Conservation (phyloP, 2,888 invertebrate species). For the Drosophila basisetae region DNA sequence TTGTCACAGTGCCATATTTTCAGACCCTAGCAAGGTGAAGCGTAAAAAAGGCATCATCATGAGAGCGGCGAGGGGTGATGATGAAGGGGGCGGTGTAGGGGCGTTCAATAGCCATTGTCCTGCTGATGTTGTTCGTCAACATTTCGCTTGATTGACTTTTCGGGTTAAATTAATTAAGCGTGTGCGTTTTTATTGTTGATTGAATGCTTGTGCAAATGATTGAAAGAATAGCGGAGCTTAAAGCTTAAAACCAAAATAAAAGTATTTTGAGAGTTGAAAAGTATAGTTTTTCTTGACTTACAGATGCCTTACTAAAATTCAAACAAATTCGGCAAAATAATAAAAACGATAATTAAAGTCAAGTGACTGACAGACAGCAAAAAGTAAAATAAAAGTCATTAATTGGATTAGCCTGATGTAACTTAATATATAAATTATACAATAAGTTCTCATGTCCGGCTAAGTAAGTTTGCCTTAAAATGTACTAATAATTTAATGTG, state of each 20-base stretch:
- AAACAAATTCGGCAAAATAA: neutral
- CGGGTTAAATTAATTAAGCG: conserved; percentile 80
- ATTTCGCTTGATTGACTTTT: conserved; percentile 75
- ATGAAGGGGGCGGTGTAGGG: neutral
- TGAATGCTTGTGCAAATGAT: conserved; percentile 53
- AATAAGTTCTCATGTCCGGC: too few relatives aligned
- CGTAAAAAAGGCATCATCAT: conserved; percentile 19
- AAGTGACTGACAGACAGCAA: neutral
- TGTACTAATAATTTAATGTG: conserved; percentile 74
- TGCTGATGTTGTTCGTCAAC: conserved; percentile 59
- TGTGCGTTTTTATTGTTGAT: conserved; percentile 75
- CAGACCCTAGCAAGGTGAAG: conserved; percentile 12
- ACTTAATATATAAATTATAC: neutral
- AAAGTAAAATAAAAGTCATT: neutral
- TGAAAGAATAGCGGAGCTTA: neutral
- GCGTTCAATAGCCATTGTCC: conserved; percentile 14
- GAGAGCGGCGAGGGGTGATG: neutral
- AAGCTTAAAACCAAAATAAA: neutral
- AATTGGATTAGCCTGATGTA: neutral
- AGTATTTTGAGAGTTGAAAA: neutral
- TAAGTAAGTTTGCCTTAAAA: conserved; percentile 60
- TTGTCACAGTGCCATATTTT: conserved; percentile 68
- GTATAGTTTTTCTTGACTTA: neutral
- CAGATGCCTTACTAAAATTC: too few relatives aligned
- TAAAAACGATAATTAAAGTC: neutral